Conservation (phyloP, 1,140 invertebrate species). For the Macrobrachium rosenbergii region DNA sequence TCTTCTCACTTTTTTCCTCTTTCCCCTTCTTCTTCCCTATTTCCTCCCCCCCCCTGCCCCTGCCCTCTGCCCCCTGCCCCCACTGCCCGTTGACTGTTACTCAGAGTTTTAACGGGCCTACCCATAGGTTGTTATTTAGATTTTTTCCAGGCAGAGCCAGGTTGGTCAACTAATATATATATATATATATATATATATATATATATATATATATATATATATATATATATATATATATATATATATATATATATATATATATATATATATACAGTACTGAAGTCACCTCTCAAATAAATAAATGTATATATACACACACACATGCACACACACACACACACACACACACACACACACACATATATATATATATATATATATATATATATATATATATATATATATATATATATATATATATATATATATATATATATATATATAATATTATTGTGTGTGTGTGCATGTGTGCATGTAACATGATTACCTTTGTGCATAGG, state of each 20-base stretch:
- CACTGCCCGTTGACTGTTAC: too few relatives aligned
- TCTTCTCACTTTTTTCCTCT: too few relatives aligned
- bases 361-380: constrained; percentile 21
- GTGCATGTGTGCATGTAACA: background rate
- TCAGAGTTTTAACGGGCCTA: too few relatives aligned
- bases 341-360: background rate
- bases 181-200: constrained; percentile 1
- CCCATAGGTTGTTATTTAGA: too few relatives aligned
- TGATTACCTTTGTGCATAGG: background rate
- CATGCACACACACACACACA: background rate
- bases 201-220: constrained; percentile 1
- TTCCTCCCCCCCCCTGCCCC: too few relatives aligned
- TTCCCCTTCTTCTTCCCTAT: too few relatives aligned
- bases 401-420: constrained; percentile 46
- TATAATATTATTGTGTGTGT: constrained; percentile 3
- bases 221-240: background rate
- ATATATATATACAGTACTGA: background rate
- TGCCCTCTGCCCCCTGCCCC: too few relatives aligned
- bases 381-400: constrained; percentile 38
- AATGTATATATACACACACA: constrained; percentile 19
- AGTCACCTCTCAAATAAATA: background rate
- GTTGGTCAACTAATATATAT: too few relatives aligned
- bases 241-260: constrained; percentile 2
- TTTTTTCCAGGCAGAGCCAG: too few relatives aligned
- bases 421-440: constrained; percentile 18